Evolutionary conservation across 2,888 invertebrate genomes (phyloP), one percentile per base, ranked within the genome.

Genomic region (Bembecia ichneumoniformis): DNA sequence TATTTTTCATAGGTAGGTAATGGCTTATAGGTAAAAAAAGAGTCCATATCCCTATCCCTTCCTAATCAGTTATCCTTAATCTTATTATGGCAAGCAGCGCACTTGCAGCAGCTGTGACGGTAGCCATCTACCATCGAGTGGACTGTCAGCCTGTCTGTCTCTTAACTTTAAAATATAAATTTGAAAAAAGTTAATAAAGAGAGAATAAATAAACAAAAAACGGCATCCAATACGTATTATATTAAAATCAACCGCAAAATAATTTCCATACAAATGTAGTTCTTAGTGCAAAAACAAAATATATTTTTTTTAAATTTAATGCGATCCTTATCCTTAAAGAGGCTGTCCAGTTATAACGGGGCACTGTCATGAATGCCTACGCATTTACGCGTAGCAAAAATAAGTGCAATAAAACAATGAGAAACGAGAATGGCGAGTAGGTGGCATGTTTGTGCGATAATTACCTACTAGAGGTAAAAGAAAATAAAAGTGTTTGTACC

Each of bases 401-500:
- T 44, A 44, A 17, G 44, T 44, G 40, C 40, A 44, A 44, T 15
- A 44, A 44, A 44, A 44, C 14, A 16, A 44, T 44, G 11, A 17
- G 16, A 44, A 15, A 15, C 40, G 13, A 13, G 40, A 40, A n/a
- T 40, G 40, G 40, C 43, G 48, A 52, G 48, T 14, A 46, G 28
- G 14, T 44, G 44, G 44, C 44, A 44, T 46, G 50, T 47, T 46
- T 34, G 35, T 43, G 11, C 14, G 62, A 67, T 68, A 66, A 71
- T 72, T 68, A 68, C 28, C 28, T 28, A 28, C 69, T 68, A 69
- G 66, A 61, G 62, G 61, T 64, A 74, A 71, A 73, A 62, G 69
- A 63, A 70, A 56, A 60, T 72, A 66, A 68, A 61, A 63, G 66
- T 46, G 53, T 58, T 49, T 47, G 56, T 62, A 74, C 86, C 82